Evolutionary conservation across 2,888 invertebrate genomes (phyloP), one percentile per base, ranked within the genome.

Genomic region (Penaeus monodon): DNA sequence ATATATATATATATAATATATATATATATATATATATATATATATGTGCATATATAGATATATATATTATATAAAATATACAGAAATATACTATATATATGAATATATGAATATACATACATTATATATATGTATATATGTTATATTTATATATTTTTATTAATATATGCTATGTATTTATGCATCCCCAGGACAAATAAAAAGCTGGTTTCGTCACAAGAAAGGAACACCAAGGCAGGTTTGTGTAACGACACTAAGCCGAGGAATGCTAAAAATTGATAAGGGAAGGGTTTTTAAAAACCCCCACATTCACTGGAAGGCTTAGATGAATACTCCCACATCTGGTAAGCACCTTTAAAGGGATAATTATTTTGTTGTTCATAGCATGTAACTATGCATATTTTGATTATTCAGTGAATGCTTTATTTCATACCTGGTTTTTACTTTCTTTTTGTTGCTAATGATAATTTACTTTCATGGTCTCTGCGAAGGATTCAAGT

Each of bases 141-240:
- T n/a, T n/a, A n/a, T n/a, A 44, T 44, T 7, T 44, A 44, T 44
- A 44, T 44, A 44, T 44, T 7, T 44, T 7, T 44, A 44, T 44
- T 7, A 4, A 44, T 44, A 7, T 44, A 44, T 44, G 10, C 8
- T 44, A 44, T 44, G 10, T 10, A 44, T 44, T 44, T 44, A 10
- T 7, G 10, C 8, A 44, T 44, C 8, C 8, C 8, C 84, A 89
- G 89, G 89, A 10, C 73, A 84, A 79, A 83, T 87, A 20, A 77
- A 68, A 29, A 85, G 85, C 10, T 94, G 95, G 88, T 98, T 98
- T 92, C 95, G 95, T 14, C 96, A 95, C 90, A 98, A 98, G 92
- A 94, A 97, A 91, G 97, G 95, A 2, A 97, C 97, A 0, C 98
- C 98, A 0, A 94, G 98, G n/a, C 98, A 98, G 92, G 95, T 97